Percentiles rank a stretch among this genome's conserved stretches.
These are phyloP conservation scores for Lerema accius DNA, from an alignment of 1,140 invertebrate species.

Conservation along the genomic window DNA sequence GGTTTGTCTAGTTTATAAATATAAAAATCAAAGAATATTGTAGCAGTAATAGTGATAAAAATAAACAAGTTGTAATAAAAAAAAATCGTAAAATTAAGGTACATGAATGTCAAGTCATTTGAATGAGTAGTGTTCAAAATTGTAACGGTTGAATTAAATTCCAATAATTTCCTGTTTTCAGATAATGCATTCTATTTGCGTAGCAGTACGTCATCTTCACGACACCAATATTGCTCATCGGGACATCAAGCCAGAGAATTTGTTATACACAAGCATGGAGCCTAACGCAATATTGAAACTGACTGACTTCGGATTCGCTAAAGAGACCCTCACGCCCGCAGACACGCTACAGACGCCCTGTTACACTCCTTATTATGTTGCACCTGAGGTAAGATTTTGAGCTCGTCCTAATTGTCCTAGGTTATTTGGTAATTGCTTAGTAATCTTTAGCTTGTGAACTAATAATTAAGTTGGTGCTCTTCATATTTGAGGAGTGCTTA, in stretches of 20 bases:
- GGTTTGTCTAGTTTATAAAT: no score
- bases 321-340: conserved; percentile 93
- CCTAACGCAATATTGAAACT: conserved; percentile 93
- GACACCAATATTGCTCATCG: conserved; percentile 98
- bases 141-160: no score
- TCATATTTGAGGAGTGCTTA: conserved; percentile 3
- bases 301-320: conserved; percentile 99
- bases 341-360: conserved; percentile 97
- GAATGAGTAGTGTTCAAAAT: background rate
- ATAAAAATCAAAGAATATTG: no score
- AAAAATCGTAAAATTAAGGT: no score
- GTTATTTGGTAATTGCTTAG: conserved; percentile 10
- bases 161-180: no score
- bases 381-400: conserved; percentile 72
- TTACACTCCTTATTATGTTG: conserved; percentile 99
- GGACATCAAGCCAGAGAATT: conserved; percentile 97
- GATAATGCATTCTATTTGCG: conserved; percentile 98
- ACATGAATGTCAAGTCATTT: no score
- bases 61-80: no score
- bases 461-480: background rate
- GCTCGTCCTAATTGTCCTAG: no score
- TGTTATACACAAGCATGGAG: conserved; percentile 90
- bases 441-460: background rate
- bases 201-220: conserved; percentile 97
- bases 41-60: no score